phyloP scores from a whole-genome alignment of 2,888 invertebrate species.

The Chesias legatella region DNA sequence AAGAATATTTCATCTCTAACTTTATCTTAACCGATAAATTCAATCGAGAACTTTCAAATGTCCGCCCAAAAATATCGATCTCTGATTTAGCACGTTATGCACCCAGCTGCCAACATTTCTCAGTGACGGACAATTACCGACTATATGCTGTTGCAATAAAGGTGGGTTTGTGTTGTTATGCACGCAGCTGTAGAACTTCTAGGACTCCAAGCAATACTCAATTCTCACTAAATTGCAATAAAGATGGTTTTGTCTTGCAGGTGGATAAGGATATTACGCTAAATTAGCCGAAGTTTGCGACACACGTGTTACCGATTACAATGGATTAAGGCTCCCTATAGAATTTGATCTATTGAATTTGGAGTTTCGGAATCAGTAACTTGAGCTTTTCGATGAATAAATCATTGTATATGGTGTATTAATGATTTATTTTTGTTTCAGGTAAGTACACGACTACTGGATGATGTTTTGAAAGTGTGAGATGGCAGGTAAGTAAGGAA shows the following conservation, averaged over 20 bases:
- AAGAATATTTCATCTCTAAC: no score
- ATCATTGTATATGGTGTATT: conserved; percentile 32
- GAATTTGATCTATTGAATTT: conserved; percentile 53
- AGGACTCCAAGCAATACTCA: conserved; percentile 24
- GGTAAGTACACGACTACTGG: no score
- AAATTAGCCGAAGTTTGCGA: conserved; percentile 55
- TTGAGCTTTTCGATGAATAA: conserved; percentile 34
- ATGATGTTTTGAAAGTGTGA: no score
- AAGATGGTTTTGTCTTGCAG: conserved; percentile 5
- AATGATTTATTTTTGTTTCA: conserved; percentile 58
- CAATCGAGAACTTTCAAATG: conserved; percentile 13
- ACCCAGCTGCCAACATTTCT: conserved; percentile 15
- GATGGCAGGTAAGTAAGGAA: no score
- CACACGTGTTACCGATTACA: conserved; percentile 61
- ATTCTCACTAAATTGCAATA: not conserved
- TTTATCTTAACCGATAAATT: conserved; percentile 6
- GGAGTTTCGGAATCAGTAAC: conserved; percentile 36
- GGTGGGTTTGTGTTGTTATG: no score
- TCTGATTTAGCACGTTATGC: conserved; percentile 40
- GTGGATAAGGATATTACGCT: conserved; percentile 37
- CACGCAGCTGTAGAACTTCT: no score
- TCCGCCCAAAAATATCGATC: conserved; percentile 32
- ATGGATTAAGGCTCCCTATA: conserved; percentile 47
- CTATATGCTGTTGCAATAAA: no score
- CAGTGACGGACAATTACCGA: no score